phyloP scores from a whole-genome alignment of 2,113 vertebrate species.

The Sakesphorus luctuosus region DNA sequence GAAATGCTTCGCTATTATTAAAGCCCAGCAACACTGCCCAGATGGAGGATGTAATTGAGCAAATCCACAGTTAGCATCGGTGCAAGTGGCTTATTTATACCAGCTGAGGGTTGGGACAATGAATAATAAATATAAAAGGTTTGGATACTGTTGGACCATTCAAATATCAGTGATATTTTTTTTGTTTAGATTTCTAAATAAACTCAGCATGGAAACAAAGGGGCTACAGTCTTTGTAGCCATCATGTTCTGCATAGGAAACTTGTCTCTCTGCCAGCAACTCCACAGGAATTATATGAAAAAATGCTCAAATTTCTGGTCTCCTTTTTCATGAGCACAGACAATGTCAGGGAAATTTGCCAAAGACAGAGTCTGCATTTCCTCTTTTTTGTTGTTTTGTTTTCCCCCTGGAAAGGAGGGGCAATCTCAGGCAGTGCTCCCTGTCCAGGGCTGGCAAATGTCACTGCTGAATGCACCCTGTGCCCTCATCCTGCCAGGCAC shows the following conservation, averaged over 20 bases:
- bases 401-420: not conserved
- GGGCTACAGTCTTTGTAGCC: not conserved
- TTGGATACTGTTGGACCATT: not conserved
- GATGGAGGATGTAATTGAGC: constrained; percentile 17
- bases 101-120: constrained; percentile 5
- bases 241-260: not conserved
- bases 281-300: constrained; percentile 32
- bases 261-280: constrained; percentile 24
- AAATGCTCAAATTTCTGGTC: constrained; percentile 15
- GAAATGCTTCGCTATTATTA: not conserved
- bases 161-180: not conserved
- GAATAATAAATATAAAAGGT: constrained; percentile 20
- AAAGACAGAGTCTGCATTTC: not conserved
- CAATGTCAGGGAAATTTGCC: not conserved
- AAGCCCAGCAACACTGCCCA: constrained; percentile 13
- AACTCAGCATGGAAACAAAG: not conserved
- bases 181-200: not conserved
- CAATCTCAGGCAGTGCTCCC: not conserved
- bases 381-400: not conserved
- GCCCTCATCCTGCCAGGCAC: not conserved
- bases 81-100: not conserved
- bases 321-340: constrained; percentile 25
- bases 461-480: not conserved
- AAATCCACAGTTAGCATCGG: constrained; percentile 7
- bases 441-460: not conserved